These are phyloP conservation scores for Nephotettix cincticeps DNA, from an alignment of 1,140 invertebrate genomes.

Conservation along the genomic window DNA sequence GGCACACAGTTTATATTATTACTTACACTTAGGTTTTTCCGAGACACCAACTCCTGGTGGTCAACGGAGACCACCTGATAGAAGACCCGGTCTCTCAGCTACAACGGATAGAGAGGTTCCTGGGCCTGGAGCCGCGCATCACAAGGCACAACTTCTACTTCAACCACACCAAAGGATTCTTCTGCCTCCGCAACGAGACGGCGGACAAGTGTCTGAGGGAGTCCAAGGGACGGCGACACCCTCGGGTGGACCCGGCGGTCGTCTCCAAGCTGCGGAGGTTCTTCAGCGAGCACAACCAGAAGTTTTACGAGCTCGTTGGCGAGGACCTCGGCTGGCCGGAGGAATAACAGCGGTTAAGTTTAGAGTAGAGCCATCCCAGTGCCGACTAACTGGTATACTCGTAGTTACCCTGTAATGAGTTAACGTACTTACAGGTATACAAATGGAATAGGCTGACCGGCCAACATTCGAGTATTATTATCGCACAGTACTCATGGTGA, in stretches of 20 bases:
- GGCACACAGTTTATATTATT: too few relatives aligned
- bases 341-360: slow-evolving; percentile 52
- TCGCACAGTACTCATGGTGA: not conserved
- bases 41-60: slow-evolving; percentile 86
- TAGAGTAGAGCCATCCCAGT: not conserved
- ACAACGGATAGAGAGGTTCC: slow-evolving; percentile 83
- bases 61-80: slow-evolving; percentile 95
- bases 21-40: slow-evolving; percentile 74
- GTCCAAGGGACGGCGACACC: slow-evolving; percentile 93
- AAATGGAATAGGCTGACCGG: not conserved
- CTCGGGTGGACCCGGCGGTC: slow-evolving; percentile 77
- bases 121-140: slow-evolving; percentile 75
- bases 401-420: too few relatives aligned
- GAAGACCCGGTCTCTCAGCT: slow-evolving; percentile 90
- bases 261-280: slow-evolving; percentile 88
- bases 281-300: slow-evolving; percentile 92
- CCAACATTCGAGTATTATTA: not conserved
- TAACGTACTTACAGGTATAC: not conserved
- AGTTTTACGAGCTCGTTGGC: slow-evolving; percentile 92
- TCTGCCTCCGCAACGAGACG: slow-evolving; percentile 85
- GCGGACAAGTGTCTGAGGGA: slow-evolving; percentile 89
- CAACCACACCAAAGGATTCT: slow-evolving; percentile 96
- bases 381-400: not conserved
- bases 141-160: slow-evolving; percentile 93
- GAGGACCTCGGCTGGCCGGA: slow-evolving; percentile 90